These are phyloP conservation scores for Callaeas wilsoni DNA, from an alignment of 2,113 vertebrate genomes.

Conservation along the genomic window DNA sequence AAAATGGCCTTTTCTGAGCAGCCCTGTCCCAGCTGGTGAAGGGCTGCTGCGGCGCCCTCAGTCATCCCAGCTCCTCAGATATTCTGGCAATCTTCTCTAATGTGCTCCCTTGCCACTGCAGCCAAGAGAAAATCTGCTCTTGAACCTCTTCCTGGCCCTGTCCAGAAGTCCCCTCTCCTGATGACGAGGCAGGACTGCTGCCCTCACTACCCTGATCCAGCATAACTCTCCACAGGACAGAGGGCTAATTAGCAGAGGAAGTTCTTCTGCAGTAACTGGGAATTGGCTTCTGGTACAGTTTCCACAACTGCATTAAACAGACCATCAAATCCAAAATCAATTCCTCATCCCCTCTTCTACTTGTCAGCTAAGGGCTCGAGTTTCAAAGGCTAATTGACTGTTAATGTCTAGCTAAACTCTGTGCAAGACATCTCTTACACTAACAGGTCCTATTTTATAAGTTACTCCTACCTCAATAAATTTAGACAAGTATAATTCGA, in stretches of 20 bases:
- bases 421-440: conserved; percentile 32
- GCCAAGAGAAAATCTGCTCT: neutral
- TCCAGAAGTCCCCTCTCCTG: neutral
- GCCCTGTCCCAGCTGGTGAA: neutral
- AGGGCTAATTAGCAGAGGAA: neutral
- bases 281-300: neutral
- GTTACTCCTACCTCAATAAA: conserved; percentile 48
- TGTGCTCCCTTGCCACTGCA: neutral
- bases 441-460: conserved; percentile 16
- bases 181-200: neutral
- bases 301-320: neutral
- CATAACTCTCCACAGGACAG: accelerated
- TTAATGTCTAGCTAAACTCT: conserved; percentile 33
- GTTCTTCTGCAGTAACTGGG: neutral
- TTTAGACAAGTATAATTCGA: conserved; percentile 47
- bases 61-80: neutral
- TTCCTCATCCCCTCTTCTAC: neutral
- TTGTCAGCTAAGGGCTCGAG: conserved; percentile 3
- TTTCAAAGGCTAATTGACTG: conserved; percentile 47
- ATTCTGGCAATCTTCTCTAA: neutral
- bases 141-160: neutral
- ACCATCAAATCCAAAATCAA: conserved; percentile 18
- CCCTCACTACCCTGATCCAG: neutral
- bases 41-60: neutral
- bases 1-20: neutral